Conservation (phyloP, 2,888 invertebrate genomes). For the Chrysina gloriosa region DNA sequence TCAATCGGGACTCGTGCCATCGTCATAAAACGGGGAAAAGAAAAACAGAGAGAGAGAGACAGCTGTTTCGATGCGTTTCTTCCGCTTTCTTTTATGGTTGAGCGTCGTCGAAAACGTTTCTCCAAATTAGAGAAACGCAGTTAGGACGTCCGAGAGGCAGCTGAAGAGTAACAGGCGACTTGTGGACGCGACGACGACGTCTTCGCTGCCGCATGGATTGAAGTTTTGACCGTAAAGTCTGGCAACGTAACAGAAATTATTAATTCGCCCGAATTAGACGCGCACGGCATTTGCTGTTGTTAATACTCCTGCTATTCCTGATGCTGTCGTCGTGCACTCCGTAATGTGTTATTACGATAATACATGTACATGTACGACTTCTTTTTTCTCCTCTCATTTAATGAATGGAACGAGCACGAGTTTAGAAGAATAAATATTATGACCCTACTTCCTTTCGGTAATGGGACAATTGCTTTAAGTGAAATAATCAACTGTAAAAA, state of each 20-base stretch:
- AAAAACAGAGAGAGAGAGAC: conserved; percentile 2
- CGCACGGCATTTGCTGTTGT: conserved; percentile 49
- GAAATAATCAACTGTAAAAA: conserved; percentile 46
- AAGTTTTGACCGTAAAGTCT: conserved; percentile 15
- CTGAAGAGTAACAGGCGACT: conserved; percentile 23
- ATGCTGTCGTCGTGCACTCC: conserved; percentile 31
- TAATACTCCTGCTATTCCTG: conserved; percentile 39
- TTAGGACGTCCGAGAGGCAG: neutral
- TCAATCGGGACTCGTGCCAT: conserved; percentile 38
- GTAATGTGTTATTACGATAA: conserved; percentile 8
- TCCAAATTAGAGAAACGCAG: neutral
- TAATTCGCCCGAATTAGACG: conserved; percentile 62
- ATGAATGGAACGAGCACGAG: conserved; percentile 63
- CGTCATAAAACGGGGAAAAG: conserved; percentile 20
- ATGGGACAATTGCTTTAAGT: conserved; percentile 52
- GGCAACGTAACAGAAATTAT: conserved; percentile 26
- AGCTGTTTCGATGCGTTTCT: conserved; percentile 8
- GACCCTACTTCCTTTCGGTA: conserved; percentile 62
- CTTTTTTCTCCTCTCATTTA: conserved; percentile 46
- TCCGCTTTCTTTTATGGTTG: neutral
- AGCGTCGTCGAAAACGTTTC: neutral
- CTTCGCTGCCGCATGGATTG: conserved; percentile 33
- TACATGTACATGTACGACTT: conserved; percentile 8
- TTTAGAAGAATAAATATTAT: conserved; percentile 62
- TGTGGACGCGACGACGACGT: too few species aligned